These are phyloP conservation scores for Pogonomyrmex californicus DNA, from an alignment of 1,140 invertebrate species.

Conservation along the genomic window DNA sequence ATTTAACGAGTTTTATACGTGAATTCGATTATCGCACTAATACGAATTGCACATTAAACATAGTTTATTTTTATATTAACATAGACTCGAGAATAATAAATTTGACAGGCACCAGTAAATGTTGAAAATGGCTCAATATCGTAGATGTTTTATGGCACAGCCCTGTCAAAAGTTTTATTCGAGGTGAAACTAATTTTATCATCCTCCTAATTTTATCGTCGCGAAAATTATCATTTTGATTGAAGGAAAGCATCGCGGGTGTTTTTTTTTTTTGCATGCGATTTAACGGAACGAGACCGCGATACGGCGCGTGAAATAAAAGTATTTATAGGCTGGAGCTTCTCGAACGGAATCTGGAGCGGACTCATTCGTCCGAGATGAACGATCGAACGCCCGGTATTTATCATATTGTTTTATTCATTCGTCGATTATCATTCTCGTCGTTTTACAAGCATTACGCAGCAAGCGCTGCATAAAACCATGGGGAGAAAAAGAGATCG, in stretches of 20 bases:
- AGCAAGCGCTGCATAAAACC: constrained; percentile 48
- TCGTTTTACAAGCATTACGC: constrained; percentile 57
- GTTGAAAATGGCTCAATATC: neutral
- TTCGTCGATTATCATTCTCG: constrained; percentile 64
- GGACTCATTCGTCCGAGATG: constrained; percentile 67
- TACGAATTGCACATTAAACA: neutral
- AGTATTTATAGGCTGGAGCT: constrained; percentile 62
- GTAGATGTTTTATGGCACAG: neutral
- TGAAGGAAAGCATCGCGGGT: constrained; percentile 41
- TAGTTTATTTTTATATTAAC: constrained; percentile 22
- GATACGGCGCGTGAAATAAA: constrained; percentile 45
- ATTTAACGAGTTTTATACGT: neutral
- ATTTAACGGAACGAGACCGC: constrained; percentile 63
- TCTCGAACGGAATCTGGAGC: constrained; percentile 68
- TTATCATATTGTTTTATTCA: constrained; percentile 77
- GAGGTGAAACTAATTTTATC: constrained; percentile 69
- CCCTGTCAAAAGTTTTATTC: constrained; percentile 14
- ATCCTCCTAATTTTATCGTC: neutral
- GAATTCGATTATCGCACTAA: neutral
- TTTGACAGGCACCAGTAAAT: neutral
- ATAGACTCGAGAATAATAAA: neutral
- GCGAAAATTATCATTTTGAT: constrained; percentile 58
- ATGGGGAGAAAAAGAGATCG: constrained; percentile 32
- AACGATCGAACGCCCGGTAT: constrained; percentile 70
- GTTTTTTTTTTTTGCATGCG: constrained; percentile 33